These are phyloP conservation scores for Balaeniceps rex DNA, from an alignment of 2,113 vertebrate species.

Conservation along the genomic window DNA sequence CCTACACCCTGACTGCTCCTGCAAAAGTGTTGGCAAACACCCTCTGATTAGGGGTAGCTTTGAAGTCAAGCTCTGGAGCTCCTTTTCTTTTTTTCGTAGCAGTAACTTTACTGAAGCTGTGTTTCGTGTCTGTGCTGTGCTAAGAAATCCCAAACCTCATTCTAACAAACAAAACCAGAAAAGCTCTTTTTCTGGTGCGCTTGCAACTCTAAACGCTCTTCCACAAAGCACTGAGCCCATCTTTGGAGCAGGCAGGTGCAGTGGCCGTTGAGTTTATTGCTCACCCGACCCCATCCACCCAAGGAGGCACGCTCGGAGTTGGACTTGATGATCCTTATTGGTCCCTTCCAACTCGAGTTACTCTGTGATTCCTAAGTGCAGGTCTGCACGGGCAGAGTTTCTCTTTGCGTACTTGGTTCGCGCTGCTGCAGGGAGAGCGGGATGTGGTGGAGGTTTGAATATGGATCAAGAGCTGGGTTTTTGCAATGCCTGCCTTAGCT, in stretches of 20 bases:
- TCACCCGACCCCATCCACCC: neutral
- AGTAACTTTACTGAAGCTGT: neutral
- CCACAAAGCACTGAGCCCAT: neutral
- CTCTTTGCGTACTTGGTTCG: rapidly evolving
- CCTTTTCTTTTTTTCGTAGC: neutral
- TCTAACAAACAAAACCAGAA: neutral
- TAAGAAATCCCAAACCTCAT: neutral
- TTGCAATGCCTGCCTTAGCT: neutral
- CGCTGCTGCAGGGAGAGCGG: neutral
- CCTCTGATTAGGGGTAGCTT: neutral
- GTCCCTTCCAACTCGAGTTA: neutral
- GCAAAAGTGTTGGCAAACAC: neutral
- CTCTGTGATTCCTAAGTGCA: neutral
- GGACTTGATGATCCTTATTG: neutral
- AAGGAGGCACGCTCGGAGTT: rapidly evolving
- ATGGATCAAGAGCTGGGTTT: neutral
- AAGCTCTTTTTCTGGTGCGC: neutral
- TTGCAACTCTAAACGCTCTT: neutral
- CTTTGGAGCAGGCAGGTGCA: neutral
- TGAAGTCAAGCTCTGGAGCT: neutral
- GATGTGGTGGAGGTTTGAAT: neutral
- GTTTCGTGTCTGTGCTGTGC: neutral
- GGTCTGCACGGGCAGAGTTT: neutral
- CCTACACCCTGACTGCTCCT: neutral
- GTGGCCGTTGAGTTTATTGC: rapidly evolving